Percentiles rank a stretch among this genome's conserved stretches.
Evolutionary conservation across 2,888 invertebrate genomes (phyloP).

Genomic region (Himalopsyche tibetana): DNA sequence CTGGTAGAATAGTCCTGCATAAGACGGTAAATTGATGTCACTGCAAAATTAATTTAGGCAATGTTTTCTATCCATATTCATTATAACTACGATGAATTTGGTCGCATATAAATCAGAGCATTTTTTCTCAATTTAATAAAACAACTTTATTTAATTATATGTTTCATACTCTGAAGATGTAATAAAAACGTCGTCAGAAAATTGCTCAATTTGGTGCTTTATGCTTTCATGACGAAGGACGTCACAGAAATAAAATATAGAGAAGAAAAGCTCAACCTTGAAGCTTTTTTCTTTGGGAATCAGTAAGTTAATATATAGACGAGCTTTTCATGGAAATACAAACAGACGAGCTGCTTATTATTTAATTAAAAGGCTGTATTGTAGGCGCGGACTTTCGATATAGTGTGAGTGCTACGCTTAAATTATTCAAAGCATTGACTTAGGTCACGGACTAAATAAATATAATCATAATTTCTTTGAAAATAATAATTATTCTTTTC

Average conservation of each 20-base stretch:
- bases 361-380: conserved; percentile 29
- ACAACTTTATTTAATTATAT: too few relatives aligned
- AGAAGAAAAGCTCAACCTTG: conserved; percentile 24
- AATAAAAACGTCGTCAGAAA: background rate
- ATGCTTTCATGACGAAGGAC: conserved; percentile 8
- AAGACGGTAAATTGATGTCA: too few relatives aligned
- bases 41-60: too few relatives aligned
- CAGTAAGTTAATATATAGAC: background rate
- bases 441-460: too few relatives aligned
- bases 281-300: conserved; percentile 8
- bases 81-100: too few relatives aligned
- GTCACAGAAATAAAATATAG: background rate
- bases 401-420: background rate
- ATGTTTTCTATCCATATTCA: too few relatives aligned
- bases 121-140: too few relatives aligned
- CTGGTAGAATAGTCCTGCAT: too few relatives aligned
- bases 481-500: too few relatives aligned
- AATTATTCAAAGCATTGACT: background rate
- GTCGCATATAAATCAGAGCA: too few relatives aligned
- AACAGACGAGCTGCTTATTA: conserved; percentile 13
- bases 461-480: too few relatives aligned
- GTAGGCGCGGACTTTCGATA: background rate
- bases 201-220: conserved; percentile 12
- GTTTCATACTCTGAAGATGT: too few relatives aligned
- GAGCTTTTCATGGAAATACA: conserved; percentile 19